Conservation (phyloP, 2,888 invertebrate genomes). For the Rosalia funebris region DNA sequence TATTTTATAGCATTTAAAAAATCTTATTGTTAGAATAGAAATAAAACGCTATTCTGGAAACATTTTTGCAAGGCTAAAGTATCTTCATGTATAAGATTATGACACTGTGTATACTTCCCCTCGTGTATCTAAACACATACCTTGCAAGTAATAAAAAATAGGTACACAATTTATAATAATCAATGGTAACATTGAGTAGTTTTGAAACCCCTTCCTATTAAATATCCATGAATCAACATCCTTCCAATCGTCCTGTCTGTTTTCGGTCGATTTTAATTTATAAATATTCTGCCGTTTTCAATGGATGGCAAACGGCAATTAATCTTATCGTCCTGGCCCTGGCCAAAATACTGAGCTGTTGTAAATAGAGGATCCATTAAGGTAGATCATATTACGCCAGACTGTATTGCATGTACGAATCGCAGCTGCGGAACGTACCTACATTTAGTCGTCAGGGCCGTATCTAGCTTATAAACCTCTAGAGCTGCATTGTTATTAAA, state of each 20-base stretch:
- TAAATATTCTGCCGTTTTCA: conserved; percentile 24
- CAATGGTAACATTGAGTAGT: no score
- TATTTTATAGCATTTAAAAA: no score
- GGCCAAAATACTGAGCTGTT: conserved; percentile 3
- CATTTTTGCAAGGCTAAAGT: no score
- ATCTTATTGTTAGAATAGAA: no score
- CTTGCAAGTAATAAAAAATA: no score
- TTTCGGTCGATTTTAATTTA: conserved; percentile 24
- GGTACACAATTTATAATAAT: no score
- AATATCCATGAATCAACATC: conserved; percentile 21
- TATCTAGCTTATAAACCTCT: background rate
- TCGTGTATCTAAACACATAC: no score
- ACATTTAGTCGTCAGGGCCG: conserved; percentile 10
- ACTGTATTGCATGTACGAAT: conserved; percentile 2
- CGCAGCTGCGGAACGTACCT: conserved; percentile 6
- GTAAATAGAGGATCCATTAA: conserved; percentile 25
- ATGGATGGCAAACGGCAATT: conserved; percentile 25
- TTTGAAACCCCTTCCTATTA: no score
- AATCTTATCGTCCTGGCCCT: conserved; percentile 24
- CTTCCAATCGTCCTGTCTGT: background rate
- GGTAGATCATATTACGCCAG: conserved; percentile 27
- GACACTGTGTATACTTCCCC: no score
- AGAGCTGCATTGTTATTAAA: no score
- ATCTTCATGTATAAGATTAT: no score
- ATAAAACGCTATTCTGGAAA: no score